Evolutionary conservation across 2,113 vertebrate species (phyloP).

Genomic region (Hipposideros armiger): DNA sequence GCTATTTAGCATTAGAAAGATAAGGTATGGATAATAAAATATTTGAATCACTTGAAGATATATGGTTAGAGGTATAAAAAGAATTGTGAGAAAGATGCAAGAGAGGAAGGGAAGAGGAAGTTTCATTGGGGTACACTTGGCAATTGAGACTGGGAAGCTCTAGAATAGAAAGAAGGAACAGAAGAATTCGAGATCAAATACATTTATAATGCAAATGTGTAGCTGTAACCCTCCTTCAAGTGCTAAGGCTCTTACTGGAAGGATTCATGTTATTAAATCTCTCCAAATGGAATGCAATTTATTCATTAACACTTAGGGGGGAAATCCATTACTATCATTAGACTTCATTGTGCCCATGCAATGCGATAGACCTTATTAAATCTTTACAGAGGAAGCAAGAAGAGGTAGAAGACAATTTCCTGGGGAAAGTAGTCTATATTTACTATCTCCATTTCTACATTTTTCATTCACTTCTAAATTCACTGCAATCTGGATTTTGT

Average conservation of each 20-base stretch:
- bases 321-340: not conserved
- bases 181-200: not conserved
- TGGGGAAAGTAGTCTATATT: not conserved
- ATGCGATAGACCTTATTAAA: slow-evolving; percentile 42
- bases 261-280: not conserved
- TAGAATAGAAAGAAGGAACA: not conserved
- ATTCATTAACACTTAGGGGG: not conserved
- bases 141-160: not conserved
- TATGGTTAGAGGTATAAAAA: not conserved
- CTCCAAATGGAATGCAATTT: not conserved
- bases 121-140: not conserved
- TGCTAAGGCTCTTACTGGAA: not conserved
- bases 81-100: not conserved
- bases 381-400: slow-evolving; percentile 49
- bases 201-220: not conserved
- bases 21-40: not conserved
- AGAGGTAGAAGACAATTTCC: slow-evolving; percentile 49
- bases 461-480: not conserved
- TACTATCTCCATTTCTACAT: not conserved
- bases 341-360: slow-evolving; percentile 4
- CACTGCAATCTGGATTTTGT: slow-evolving; percentile 20
- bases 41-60: not conserved
- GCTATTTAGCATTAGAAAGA: slow-evolving; percentile 5
- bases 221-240: not conserved
- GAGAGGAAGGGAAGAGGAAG: slow-evolving; percentile 1